phyloP scores from a whole-genome alignment of 2,113 vertebrate species.

The Ctenodactylus gundi region DNA sequence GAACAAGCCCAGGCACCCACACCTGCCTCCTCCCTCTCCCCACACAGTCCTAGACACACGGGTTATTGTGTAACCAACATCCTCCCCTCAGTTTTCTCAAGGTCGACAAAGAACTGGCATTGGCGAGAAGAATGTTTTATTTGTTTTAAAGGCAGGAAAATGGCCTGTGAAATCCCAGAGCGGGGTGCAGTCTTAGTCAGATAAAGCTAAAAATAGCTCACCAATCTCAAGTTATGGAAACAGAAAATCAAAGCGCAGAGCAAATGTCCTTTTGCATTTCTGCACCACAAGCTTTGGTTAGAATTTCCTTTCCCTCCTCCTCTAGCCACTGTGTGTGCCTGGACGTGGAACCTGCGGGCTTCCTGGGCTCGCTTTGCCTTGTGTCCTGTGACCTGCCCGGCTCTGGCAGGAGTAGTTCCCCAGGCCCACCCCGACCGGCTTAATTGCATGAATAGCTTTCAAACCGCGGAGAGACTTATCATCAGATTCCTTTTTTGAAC shows the following conservation, averaged over 20 bases:
- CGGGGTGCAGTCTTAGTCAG: not conserved
- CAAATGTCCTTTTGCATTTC: not conserved
- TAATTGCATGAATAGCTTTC: not conserved
- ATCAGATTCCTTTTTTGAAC: not conserved
- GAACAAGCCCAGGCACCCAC: constrained; percentile 20
- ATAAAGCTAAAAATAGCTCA: constrained; percentile 57
- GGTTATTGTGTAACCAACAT: constrained; percentile 51
- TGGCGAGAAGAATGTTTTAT: not conserved
- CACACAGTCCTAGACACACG: not conserved
- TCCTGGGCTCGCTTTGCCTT: not conserved
- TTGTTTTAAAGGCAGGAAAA: constrained; percentile 24
- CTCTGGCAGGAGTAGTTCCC: not conserved
- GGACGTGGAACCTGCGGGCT: not conserved
- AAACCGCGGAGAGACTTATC: not conserved
- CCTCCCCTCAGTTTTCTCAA: constrained; percentile 38
- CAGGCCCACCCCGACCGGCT: not conserved
- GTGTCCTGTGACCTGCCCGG: not conserved
- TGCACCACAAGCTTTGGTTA: not conserved
- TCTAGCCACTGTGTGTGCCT: not conserved
- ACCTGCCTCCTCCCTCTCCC: not conserved
- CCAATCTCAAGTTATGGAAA: constrained; percentile 8
- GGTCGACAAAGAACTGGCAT: constrained; percentile 39
- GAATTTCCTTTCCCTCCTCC: not conserved
- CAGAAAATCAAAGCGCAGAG: not conserved
- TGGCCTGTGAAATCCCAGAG: constrained; percentile 8